Evolutionary conservation across 2,113 vertebrate genomes (phyloP).

Genomic region (Xiphophorus couchianus): DNA sequence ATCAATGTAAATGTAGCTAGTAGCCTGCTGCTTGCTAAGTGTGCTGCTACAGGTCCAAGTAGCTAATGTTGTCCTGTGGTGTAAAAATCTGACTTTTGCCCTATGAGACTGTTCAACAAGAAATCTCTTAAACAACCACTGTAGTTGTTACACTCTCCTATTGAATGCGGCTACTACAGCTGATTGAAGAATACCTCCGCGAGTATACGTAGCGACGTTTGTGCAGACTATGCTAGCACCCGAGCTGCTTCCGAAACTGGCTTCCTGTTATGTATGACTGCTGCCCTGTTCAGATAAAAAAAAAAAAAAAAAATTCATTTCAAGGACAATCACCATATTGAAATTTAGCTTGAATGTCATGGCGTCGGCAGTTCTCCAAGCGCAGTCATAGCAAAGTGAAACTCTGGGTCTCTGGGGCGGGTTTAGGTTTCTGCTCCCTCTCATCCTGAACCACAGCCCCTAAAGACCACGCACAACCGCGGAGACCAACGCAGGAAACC

Average conservation of each 20-base stretch:
- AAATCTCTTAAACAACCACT: background rate
- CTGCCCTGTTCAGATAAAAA: constrained; percentile 10
- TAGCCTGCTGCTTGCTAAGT: too few species aligned
- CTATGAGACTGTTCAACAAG: background rate
- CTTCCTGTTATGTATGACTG: constrained; percentile 14
- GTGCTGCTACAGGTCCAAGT: too few species aligned
- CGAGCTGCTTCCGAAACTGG: background rate
- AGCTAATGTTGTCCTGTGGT: too few species aligned
- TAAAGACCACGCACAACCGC: constrained; percentile 20
- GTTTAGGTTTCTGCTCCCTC: constrained; percentile 24
- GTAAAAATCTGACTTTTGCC: background rate
- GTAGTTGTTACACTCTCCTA: background rate
- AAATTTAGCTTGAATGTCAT: constrained; percentile 26
- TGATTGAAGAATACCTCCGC: constrained; percentile 1
- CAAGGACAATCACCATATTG: constrained; percentile 28
- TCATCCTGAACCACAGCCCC: constrained; percentile 47
- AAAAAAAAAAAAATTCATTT: background rate
- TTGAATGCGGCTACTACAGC: background rate
- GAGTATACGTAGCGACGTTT: background rate
- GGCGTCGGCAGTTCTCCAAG: constrained; percentile 41
- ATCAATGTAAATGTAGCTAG: too few species aligned
- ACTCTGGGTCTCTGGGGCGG: constrained; percentile 32
- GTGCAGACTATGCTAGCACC: background rate
- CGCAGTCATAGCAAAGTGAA: constrained; percentile 34
- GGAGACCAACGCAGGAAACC: constrained; percentile 20